Evolutionary conservation across 1,140 invertebrate genomes (phyloP), one percentile per base, ranked within the genome.

Genomic region (Druon quercuslanigerum): DNA sequence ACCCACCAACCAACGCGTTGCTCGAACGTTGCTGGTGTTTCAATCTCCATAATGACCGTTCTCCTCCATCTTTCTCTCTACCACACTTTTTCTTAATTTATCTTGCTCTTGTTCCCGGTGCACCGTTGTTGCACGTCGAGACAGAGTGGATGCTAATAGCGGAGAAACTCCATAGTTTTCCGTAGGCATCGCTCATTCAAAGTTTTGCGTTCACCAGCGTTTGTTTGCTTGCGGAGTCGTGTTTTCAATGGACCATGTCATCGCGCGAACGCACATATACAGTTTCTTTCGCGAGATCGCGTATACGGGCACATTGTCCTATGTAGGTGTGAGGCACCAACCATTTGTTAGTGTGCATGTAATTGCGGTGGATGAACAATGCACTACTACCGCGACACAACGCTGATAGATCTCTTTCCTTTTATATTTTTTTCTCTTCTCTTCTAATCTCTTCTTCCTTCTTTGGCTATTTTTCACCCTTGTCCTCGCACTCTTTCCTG

Each of bases 1-100:
- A 82, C 73, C 52, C 11, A 56, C 71, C 77, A 76, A 70, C 51
- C 74, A 83, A 82, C 80, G 80, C 78, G 82, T 86, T 83, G 77
- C 80, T 50, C 81, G 83, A 80, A 83, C 80, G 78, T 75, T 46
- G 40, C 7, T 46, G 40, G 5, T 80, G 77, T 88, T 88, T 87
- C 87, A 88, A 89, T 89, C 87, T 89, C 78, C 87, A 86, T 88
- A 87, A 89, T 88, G 86, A 89, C 87, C 87, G 84, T 72, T 79
- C 76, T 79, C 79, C 76, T 82, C 4, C 79, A 73, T 76, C 77
- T 60, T 72, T 19, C 56, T 80, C 71, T 78, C 74, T 81, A 60
- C 51, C 52, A 20, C 76, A 60, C 11, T 19, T 14, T 74, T 19
- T 17, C 7, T 51, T 50, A 12, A 17, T 51, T 51, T 75, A 46